Percentiles rank a stretch among this genome's conserved stretches.
phyloP scores from a whole-genome alignment of 1,140 invertebrate genomes.

The Condylostylus longicornis region DNA sequence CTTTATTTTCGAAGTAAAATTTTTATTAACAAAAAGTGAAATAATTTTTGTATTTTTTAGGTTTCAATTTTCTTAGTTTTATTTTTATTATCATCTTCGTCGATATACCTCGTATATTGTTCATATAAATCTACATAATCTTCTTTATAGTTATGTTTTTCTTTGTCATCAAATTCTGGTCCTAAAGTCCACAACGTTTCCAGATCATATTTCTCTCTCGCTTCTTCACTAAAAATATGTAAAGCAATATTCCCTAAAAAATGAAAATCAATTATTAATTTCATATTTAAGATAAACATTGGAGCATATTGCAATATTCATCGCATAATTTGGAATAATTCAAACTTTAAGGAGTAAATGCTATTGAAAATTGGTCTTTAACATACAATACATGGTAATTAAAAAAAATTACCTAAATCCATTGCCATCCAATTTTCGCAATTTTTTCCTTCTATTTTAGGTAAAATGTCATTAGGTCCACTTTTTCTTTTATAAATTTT shows the following conservation, averaged over 20 bases:
- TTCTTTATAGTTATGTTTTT: too few species aligned
- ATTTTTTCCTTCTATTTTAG: slow-evolving; percentile 60
- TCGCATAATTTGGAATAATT: too few species aligned
- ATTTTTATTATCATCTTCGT: too few species aligned
- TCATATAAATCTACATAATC: too few species aligned
- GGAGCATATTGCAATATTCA: slow-evolving; percentile 10
- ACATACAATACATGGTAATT: slow-evolving; percentile 1
- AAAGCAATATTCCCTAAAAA: slow-evolving; percentile 70
- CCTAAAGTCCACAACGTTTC: slow-evolving; percentile 84
- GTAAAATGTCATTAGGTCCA: slow-evolving; percentile 44
- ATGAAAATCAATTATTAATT: slow-evolving; percentile 9
- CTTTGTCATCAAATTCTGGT: slow-evolving; percentile 57
- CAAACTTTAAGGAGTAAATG: too few species aligned
- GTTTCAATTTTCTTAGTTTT: too few species aligned
- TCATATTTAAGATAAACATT: neutral
- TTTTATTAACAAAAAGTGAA: too few species aligned
- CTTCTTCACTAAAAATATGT: slow-evolving; percentile 65
- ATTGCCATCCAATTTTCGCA: slow-evolving; percentile 73
- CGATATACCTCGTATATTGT: too few species aligned
- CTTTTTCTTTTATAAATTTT: slow-evolving; percentile 66
- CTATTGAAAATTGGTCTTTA: neutral
- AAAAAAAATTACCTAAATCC: slow-evolving; percentile 65
- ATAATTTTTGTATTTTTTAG: too few species aligned
- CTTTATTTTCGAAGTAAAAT: too few species aligned
- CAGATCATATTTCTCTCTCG: slow-evolving; percentile 63